Base-by-base conservation (phyloP, 2,888 invertebrate genomes). In the Stratiomys singularior region DNA sequence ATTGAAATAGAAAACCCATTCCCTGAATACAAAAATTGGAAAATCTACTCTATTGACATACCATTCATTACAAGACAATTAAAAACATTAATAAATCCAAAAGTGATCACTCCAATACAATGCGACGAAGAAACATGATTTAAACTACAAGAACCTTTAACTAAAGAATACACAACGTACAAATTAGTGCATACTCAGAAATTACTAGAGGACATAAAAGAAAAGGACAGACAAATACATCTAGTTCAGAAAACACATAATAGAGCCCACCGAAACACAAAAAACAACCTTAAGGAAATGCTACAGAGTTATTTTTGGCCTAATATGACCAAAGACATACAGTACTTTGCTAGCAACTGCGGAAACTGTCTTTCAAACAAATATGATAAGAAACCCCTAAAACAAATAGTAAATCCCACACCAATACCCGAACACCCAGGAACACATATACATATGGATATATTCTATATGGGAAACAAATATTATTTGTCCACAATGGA, bases 241-340 rank as follows among this genome's bases (percentile, higher is more conserved):
- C 11, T 64, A 30, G n/a, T 28, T 9, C n/a, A n/a, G 23, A 27
- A 64, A 23, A 2, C n/a, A 64, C 64, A 64, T 18, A 64, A 30
- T n/a, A 11, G 64, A 27, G 64, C 64, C 2, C 64, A 64, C n/a
- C 27, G 64, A 5, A 64, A 64, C 25, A 7, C 7, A 3, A 64
- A 64, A n/a, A 64, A 64, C 28, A 64, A 64, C 11, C 0, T 56
- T 15, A 0, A 56, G 0, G 0, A 56, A 56, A 1, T n/a, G n/a
- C n/a, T n/a, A n/a, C n/a, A n/a, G n/a, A n/a, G n/a, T 28, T 64
- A 64, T 18, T 64, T 30, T 18, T 64, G 27, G 64, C 64, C 64
- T 2, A 30, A 64, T 9, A 27, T 21, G 18, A 44, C 4, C 37
- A 23, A 67, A 44, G 21, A 44, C 1, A 18, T 44, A 7, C n/a